A percentile compares a stretch with the other conserved stretches of the same genome.
These are phyloP conservation scores for Plagiodera versicolora DNA, from an alignment of 2,888 invertebrate genomes.

Conservation along the genomic window DNA sequence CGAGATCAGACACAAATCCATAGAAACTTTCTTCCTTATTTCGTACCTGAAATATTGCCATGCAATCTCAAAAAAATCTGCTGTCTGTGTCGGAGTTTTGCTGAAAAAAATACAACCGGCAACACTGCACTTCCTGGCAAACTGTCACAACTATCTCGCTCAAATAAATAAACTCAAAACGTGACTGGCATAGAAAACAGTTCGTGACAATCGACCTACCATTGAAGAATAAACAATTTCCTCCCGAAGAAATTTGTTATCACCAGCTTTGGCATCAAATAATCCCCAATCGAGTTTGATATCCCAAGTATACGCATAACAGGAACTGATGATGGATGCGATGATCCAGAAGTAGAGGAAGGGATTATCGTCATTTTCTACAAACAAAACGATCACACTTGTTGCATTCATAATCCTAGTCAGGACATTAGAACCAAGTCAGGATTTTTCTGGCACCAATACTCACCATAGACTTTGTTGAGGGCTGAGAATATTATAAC, in stretches of 20 bases:
- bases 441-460: neutral
- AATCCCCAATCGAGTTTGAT: conserved; percentile 99
- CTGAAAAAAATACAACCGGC: too few relatives aligned
- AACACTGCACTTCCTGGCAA: too few relatives aligned
- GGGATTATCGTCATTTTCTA: conserved; percentile 64
- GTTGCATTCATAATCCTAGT: too few relatives aligned
- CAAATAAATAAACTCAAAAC: too few relatives aligned
- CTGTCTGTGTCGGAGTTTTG: too few relatives aligned
- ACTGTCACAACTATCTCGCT: too few relatives aligned
- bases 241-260: conserved; percentile 88
- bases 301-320: conserved; percentile 98
- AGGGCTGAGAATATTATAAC: conserved; percentile 85
- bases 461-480: conserved; percentile 50
- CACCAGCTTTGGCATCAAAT: conserved; percentile 87
- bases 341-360: conserved; percentile 90
- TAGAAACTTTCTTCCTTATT: too few relatives aligned
- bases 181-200: neutral
- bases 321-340: conserved; percentile 82
- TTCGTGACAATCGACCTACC: conserved; percentile 60
- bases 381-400: conserved; percentile 7
- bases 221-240: conserved; percentile 93
- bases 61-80: too few relatives aligned
- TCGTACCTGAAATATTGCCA: too few relatives aligned
- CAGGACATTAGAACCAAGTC: too few relatives aligned
- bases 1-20: too few relatives aligned